phyloP scores from a whole-genome alignment of 1,140 invertebrate genomes.

The Papilio glaucus region DNA sequence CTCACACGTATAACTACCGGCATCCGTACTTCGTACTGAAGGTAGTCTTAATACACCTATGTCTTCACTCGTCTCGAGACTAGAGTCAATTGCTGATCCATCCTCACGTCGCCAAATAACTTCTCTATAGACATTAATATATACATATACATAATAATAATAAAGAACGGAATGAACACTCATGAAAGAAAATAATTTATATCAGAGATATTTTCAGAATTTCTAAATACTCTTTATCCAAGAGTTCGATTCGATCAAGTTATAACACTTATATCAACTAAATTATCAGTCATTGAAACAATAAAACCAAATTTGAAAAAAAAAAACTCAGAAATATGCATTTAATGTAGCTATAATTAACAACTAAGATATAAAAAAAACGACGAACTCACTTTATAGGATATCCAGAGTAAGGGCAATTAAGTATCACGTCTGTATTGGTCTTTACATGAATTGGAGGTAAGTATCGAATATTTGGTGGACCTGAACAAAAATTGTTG shows the following conservation, averaged over 20 bases:
- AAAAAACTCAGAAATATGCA: too few species aligned
- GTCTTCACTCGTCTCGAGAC: slow-evolving; percentile 63
- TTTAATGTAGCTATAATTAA: slow-evolving; percentile 3
- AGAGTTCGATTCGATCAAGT: too few species aligned
- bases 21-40: slow-evolving; percentile 61
- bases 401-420: slow-evolving; percentile 94
- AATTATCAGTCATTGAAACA: too few species aligned
- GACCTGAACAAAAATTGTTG: slow-evolving; percentile 83
- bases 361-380: slow-evolving; percentile 1
- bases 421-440: slow-evolving; percentile 88
- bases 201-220: too few species aligned
- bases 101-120: slow-evolving; percentile 75
- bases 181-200: too few species aligned
- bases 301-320: too few species aligned
- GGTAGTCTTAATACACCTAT: slow-evolving; percentile 65
- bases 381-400: slow-evolving; percentile 88
- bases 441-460: slow-evolving; percentile 92
- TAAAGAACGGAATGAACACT: slow-evolving; percentile 2
- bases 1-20: slow-evolving; percentile 76
- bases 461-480: slow-evolving; percentile 91
- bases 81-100: slow-evolving; percentile 63
- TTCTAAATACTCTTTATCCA: too few species aligned
- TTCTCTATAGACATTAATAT: slow-evolving; percentile 63
- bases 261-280: too few species aligned
- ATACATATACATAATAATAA: too few species aligned